Percentiles rank a stretch among this genome's conserved stretches.
These are phyloP conservation scores for Drosophila burlai DNA, from an alignment of 1,140 invertebrate species.

Conservation along the genomic window DNA sequence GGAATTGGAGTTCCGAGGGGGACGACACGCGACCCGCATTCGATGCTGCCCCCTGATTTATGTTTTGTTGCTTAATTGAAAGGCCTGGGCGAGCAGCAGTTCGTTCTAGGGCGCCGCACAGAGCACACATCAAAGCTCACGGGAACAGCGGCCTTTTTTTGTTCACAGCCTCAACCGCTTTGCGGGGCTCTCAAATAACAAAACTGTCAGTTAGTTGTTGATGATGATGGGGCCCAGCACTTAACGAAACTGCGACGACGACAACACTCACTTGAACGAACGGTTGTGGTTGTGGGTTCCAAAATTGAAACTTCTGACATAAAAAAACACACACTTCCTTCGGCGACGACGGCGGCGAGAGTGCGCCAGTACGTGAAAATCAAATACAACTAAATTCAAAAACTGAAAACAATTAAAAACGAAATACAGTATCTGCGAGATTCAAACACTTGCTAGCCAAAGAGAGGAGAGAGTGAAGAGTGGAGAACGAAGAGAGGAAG, in stretches of 20 bases:
- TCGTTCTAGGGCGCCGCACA: constrained; percentile 18
- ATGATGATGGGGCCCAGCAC: constrained; percentile 42
- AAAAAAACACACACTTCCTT: constrained; percentile 41
- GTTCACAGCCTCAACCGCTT: constrained; percentile 9
- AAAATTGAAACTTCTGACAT: constrained; percentile 38
- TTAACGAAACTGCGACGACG: constrained; percentile 26
- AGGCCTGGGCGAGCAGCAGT: constrained; percentile 64
- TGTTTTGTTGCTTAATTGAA: constrained; percentile 64
- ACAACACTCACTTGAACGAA: constrained; percentile 52
- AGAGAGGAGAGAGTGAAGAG: neutral
- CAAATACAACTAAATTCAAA: constrained; percentile 80
- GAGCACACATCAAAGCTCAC: constrained; percentile 11
- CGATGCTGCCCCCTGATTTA: constrained; percentile 32
- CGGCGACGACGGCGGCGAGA: constrained; percentile 39
- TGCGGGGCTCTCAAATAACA: constrained; percentile 46
- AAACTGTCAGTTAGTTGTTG: constrained; percentile 34
- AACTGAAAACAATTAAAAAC: constrained; percentile 82
- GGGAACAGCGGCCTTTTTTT: constrained; percentile 8
- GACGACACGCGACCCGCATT: constrained; percentile 52
- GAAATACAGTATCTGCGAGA: constrained; percentile 75
- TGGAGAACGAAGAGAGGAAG: neutral
- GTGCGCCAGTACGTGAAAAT: constrained; percentile 75
- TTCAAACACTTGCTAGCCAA: constrained; percentile 57
- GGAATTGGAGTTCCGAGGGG: neutral
- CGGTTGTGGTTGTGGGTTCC: constrained; percentile 2